Conservation (phyloP, 2,113 vertebrate species). For the Tetrao urogallus region DNA sequence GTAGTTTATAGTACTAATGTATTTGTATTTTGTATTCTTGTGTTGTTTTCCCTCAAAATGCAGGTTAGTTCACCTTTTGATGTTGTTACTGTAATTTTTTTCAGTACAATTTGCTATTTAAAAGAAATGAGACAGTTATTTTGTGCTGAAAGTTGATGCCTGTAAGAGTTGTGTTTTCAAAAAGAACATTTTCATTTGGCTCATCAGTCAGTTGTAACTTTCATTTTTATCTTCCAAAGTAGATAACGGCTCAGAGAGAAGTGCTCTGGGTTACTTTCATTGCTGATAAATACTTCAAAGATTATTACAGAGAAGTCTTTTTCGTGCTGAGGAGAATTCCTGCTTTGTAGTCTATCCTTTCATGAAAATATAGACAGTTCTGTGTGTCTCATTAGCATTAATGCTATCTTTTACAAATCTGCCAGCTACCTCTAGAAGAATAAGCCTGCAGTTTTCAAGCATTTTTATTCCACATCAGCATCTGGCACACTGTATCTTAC, state of each 20-base stretch:
- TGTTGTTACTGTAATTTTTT: neutral
- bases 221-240: constrained; percentile 5
- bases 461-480: neutral
- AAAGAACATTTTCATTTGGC: neutral
- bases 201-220: neutral
- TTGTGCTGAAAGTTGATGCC: neutral
- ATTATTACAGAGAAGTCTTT: neutral
- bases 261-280: neutral
- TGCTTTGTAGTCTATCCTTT: neutral
- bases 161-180: neutral
- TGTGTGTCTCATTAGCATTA: neutral
- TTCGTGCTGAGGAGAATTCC: neutral
- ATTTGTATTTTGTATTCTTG: neutral
- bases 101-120: neutral
- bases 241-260: neutral
- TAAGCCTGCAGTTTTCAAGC: neutral
- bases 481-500: neutral
- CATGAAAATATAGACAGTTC: neutral
- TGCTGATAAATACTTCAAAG: constrained; percentile 40
- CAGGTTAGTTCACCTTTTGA: neutral
- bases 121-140: neutral
- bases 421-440: neutral
- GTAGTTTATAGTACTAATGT: neutral
- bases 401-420: neutral
- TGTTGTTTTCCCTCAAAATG: neutral